Base-by-base conservation (phyloP, 2,888 invertebrate species). In the Cistogaster globosa region DNA sequence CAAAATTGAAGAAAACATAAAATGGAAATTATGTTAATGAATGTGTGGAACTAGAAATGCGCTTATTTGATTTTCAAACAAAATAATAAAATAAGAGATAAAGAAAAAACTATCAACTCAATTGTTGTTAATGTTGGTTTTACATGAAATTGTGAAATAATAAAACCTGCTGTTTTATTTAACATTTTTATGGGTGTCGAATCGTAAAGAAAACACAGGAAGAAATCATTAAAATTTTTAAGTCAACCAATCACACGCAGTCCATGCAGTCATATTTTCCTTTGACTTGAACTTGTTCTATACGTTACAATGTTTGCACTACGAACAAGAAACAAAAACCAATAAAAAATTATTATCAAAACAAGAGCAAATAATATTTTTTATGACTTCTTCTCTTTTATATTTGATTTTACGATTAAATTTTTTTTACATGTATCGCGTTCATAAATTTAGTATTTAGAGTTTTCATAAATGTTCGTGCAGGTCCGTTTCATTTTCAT, bases 181-280 rank as follows among this genome's bases (percentile, higher is more conserved):
- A 77, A 72, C 80, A 77, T 80, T 80, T 84, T 77, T 84, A 81
- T 84, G 77, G 84, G 80, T 81, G 67, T 62, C 81, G 62, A 74
- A 84, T 77, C 67, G 76, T 71, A 77, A 62, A 62, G 32, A 22
- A 62, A 68, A 45, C 36, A 74, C 63, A 76, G 38, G 57, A 57
- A 75, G 69, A 75, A 75, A 75, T 69, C 65, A 83, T 72, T 80
- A 76, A 76, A 65, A 62, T 38, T 51, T 68, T 58, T n/a, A 67
- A 67, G 36, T 18, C 58, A 77, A 58, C 67, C 75, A 76, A 32
- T 79, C 62, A 63, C 62, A 63, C 63, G 36, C 72, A 62, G 18
- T 55, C 68, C 79, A 62, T 14, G 32, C 60, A 32, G 12, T 12
- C 12, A 42, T 16, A n/a, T 32, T 45, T 26, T 45, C n/a, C 14